Evolutionary conservation across 2,888 invertebrate genomes (phyloP).

Genomic region (Eupithecia vulgata): DNA sequence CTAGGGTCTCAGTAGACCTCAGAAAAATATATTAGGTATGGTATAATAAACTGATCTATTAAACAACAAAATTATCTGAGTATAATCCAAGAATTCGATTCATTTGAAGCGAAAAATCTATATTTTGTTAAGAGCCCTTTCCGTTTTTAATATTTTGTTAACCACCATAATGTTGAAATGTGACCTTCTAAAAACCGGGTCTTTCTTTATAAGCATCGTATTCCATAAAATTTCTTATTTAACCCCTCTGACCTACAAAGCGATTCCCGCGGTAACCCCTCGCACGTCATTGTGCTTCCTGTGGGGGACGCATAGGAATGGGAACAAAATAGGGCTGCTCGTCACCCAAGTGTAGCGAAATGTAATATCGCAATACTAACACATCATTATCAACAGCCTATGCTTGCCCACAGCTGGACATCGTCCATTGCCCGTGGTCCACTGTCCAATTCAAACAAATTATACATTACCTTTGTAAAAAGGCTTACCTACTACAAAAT

Average conservation of each 20-base stretch:
- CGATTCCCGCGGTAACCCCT: conserved; percentile 31
- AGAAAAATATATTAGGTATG: too few species aligned
- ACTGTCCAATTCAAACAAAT: too few species aligned
- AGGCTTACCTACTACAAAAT: too few species aligned
- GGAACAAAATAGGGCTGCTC: conserved; percentile 8
- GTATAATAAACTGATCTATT: too few species aligned
- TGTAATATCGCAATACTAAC: not conserved
- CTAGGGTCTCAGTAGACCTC: too few species aligned
- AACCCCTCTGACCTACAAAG: conserved; percentile 35
- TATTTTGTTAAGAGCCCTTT: not conserved
- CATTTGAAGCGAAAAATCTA: too few species aligned
- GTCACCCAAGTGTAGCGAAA: not conserved
- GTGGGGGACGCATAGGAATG: conserved; percentile 20
- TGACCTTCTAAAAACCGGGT: conserved; percentile 12
- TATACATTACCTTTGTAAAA: too few species aligned
- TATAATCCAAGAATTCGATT: not conserved
- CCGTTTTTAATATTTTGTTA: not conserved
- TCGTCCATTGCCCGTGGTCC: too few species aligned
- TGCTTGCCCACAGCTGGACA: not conserved
- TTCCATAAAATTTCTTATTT: conserved; percentile 25
- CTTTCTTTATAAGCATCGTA: conserved; percentile 13
- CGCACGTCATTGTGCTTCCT: conserved; percentile 21
- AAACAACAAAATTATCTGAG: too few species aligned
- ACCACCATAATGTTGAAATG: not conserved
- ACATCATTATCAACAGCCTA: not conserved